These are phyloP conservation scores for Danionella cerebrum DNA, from an alignment of 2,113 vertebrate species.

Conservation along the genomic window DNA sequence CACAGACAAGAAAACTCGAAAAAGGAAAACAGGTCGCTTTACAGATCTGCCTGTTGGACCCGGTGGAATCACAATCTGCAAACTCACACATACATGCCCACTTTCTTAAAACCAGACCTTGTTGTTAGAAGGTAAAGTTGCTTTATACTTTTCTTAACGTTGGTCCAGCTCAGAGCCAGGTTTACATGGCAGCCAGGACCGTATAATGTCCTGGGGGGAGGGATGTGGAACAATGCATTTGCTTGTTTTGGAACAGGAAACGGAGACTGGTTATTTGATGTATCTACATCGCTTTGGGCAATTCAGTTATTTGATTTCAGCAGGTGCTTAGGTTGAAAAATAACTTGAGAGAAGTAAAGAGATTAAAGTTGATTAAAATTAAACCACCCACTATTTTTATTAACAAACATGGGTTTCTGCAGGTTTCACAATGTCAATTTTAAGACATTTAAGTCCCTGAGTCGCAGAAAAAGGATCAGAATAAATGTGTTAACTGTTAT, in stretches of 20 bases:
- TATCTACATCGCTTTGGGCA: constrained; percentile 45
- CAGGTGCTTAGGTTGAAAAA: constrained; percentile 57
- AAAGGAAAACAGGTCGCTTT: constrained; percentile 29
- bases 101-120: too few species aligned
- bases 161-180: constrained; percentile 33
- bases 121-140: too few species aligned
- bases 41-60: constrained; percentile 30
- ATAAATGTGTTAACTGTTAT: too few species aligned
- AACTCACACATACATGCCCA: too few species aligned
- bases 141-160: too few species aligned
- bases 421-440: too few species aligned
- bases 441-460: too few species aligned
- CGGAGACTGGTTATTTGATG: not conserved
- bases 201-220: constrained; percentile 39
- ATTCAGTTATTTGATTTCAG: constrained; percentile 54
- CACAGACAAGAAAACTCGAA: constrained; percentile 11
- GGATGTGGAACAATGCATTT: constrained; percentile 43
- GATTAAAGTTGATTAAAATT: too few species aligned
- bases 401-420: too few species aligned
- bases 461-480: too few species aligned
- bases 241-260: constrained; percentile 30
- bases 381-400: too few species aligned
- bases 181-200: constrained; percentile 47
- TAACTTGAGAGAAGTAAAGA: constrained; percentile 45
- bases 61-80: constrained; percentile 3